phyloP scores from a whole-genome alignment of 2,797 vertebrate genomes.

The Cirrhinus molitorella region DNA sequence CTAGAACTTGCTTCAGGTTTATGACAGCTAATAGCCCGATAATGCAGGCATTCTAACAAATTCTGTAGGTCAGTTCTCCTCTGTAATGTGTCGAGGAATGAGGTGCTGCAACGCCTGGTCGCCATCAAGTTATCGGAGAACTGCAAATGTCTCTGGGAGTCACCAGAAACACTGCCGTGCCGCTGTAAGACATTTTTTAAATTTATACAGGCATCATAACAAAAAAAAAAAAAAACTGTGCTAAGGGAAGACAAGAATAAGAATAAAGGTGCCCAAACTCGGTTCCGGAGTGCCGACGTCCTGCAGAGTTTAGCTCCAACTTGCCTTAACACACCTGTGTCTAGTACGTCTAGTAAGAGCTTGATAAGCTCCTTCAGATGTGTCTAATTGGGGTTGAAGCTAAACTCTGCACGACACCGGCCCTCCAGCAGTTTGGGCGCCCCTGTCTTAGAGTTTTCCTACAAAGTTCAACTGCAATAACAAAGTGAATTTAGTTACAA shows the following conservation, averaged over 20 bases:
- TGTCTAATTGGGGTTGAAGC: no score
- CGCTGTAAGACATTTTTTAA: slow-evolving; percentile 64
- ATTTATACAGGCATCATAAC: slow-evolving; percentile 6
- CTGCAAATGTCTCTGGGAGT: slow-evolving; percentile 59
- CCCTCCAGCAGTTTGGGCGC: no score
- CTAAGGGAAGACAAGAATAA: not conserved
- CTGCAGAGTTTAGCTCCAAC: no score
- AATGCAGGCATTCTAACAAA: slow-evolving; percentile 47
- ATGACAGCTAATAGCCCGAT: slow-evolving; percentile 49
- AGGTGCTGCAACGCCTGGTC: slow-evolving; percentile 68
- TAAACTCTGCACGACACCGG: no score
- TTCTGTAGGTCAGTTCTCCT: slow-evolving; percentile 62
- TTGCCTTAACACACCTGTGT: no score
- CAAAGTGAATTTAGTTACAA: not conserved
- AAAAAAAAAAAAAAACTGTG: not conserved
- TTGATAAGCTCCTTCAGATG: no score
- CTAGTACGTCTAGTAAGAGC: no score
- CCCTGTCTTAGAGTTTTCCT: not conserved
- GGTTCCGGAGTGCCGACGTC: no score
- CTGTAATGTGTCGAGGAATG: slow-evolving; percentile 67
- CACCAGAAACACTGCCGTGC: slow-evolving; percentile 70
- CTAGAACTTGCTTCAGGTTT: slow-evolving; percentile 49
- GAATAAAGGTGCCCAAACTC: no score
- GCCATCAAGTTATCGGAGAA: slow-evolving; percentile 34
- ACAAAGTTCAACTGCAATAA: not conserved